Base-by-base conservation (phyloP, 2,888 invertebrate species). In the Drosophila setosimentum region DNA sequence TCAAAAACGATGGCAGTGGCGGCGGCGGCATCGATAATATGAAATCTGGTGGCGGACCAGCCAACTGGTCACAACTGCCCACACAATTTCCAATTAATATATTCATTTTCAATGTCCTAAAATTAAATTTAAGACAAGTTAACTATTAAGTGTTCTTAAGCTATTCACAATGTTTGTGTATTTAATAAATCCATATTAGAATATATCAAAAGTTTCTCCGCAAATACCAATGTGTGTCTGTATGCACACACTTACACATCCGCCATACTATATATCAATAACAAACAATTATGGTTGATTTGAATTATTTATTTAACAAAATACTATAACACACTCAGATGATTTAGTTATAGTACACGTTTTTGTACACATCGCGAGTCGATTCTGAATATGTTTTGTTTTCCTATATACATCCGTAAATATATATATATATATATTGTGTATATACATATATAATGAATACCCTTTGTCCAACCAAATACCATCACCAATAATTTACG, bases 1-100 rank as follows among this genome's bases (percentile, higher is more conserved):
- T 82, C 63, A 97, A 94, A 93, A 97, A 97, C 1, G 96, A 94
- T 4, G 97, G 97, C 80, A 97, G 94, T 0, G 97, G 97, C 0
- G 97, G 97, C 49, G 97, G 97, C 10, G 97, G 97, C 94, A 97
- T 95, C 87, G 95, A 96, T 61, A 97, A 94, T 80, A 97, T 97
- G 69, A 95, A 95, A 93, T 97, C 96, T 0, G 97, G 97, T 0
- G 97, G 97, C 54, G 93, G 93, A 16, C 92, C 92, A 45, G 90
- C 90, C 70, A 91, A 84, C 65, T 91, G 91, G 50, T 91, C 92
- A 71, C 93, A 93, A 64, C 93, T 92, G 60, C 93, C 93, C 70
- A 92, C 80, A 68, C 93, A 93, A 76, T 89, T 91, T 63, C 90
- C 91, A 58, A 92, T 42, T 50, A 85, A 16, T 50, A 87, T 59